Base-by-base conservation (phyloP, 2,113 vertebrate species). In the Cathartes aura region DNA sequence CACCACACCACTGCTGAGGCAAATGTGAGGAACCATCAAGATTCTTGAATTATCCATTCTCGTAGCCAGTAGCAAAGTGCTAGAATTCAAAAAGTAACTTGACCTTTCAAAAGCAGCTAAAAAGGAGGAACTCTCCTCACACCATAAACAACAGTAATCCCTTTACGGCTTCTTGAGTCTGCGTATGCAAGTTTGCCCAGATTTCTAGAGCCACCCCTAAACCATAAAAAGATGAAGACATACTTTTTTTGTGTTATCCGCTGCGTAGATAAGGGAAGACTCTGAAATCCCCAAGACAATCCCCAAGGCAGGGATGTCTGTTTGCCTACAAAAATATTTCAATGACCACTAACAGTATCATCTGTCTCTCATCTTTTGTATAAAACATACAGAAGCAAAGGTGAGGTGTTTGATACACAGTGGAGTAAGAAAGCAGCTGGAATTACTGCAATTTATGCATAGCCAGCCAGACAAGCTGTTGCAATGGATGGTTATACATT, bases 391-490 rank as follows among this genome's bases (percentile, higher is more conserved):
- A 81, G 70, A 87, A 85, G 82, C 43, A 94, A 88, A 93, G 63
- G 38, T 81, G 58, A 89, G 47, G 63, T 60, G 47, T 78, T 52
- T 47, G 63, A 86, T 66, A 82, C 53, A 66, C 40, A 43, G 43
- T 0, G 7, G 74, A 82, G 55, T 27, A 58, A 87, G 68, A 62
- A 95, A 90, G 59, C 90, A 93, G 72, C 88, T 89, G 76, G 80
- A 95, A 83, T 84, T 26, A 43, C 40, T 91, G 32, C 74, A 47
- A 82, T 94, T 94, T 91, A 82, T 87, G 67, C 47, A 83, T 14
- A 97, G 78, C 21, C 84, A 91, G 29, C 32, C 80, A 94, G 43
- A 16, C 86, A 89, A 91, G 55, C 89, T 96, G 88, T 64, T 96
- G 67, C 64, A 94, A 36, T 1, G 68, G 89, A 62, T 89, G 81